These are phyloP conservation scores for Steinernema scapterisci DNA, from an alignment of 2,888 invertebrate genomes.

Conservation along the genomic window DNA sequence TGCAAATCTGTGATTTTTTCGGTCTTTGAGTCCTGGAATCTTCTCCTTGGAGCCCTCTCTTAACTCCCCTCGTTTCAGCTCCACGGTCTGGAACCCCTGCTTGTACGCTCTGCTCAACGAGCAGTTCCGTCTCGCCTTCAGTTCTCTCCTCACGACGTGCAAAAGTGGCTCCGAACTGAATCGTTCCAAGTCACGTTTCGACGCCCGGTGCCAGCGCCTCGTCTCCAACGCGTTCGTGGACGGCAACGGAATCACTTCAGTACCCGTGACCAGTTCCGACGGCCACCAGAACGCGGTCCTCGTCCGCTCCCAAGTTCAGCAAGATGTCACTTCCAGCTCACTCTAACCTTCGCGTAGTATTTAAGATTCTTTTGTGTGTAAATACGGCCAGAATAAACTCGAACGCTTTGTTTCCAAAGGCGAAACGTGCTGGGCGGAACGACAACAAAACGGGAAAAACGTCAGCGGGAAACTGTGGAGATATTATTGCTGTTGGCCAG, in stretches of 20 bases:
- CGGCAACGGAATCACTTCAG: constrained; percentile 1
- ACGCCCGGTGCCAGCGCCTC: constrained; percentile 24
- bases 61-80: constrained; percentile 36
- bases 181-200: constrained; percentile 6
- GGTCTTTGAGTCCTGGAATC: neutral
- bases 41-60: neutral
- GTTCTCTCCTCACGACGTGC: constrained; percentile 46
- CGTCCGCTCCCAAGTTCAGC: neutral
- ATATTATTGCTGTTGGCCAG: no score
- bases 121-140: constrained; percentile 63
- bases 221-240: constrained; percentile 26
- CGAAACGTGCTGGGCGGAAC: no score
- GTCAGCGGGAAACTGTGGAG: no score
- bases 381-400: constrained; percentile 8
- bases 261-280: neutral
- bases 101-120: constrained; percentile 64
- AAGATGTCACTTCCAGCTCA: constrained; percentile 28
- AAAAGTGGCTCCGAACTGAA: constrained; percentile 7
- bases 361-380: constrained; percentile 16
- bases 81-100: constrained; percentile 64
- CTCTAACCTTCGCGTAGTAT: neutral
- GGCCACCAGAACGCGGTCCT: neutral
- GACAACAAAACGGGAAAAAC: no score
- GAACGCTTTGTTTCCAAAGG: neutral
- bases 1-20: neutral